Base-by-base conservation (phyloP, 2,888 invertebrate species). In the Conchocele bisecta region DNA sequence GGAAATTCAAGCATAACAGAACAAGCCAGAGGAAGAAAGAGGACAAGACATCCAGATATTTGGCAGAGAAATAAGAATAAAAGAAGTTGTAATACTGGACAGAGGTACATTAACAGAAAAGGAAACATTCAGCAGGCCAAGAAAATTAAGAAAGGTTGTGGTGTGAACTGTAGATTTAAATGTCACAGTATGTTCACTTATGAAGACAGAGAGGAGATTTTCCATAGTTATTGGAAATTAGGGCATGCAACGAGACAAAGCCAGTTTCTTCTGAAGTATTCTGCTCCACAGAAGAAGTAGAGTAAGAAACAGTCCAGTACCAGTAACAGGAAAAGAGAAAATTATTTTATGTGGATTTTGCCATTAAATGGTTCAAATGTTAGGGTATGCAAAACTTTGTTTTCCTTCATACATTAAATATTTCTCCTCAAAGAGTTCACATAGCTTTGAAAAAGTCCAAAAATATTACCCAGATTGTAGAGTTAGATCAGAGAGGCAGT, bases 331-430 rank as follows among this genome's bases (percentile, higher is more conserved):
- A n/a, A n/a, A n/a, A n/a, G n/a, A n/a, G n/a, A n/a, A n/a, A n/a
- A n/a, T n/a, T n/a, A n/a, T n/a, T n/a, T n/a, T n/a, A n/a, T n/a
- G n/a, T n/a, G n/a, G n/a, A n/a, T n/a, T n/a, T 56, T 50, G 15
- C 58, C 51, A 24, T 58, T 33, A 20, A 39, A 53, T 56, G 35
- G 26, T 33, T 13, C 50, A 31, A 20, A 6, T 17, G 20, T 66
- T 15, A 57, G 51, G 22, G 66, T 72, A 5, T 72, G 72, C 35
- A 72, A 72, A 35, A 67, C 61, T 0, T 67, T 73, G n/a, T n/a
- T 54, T 67, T 67, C 31, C 46, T 73, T 11, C 58, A 67, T 17
- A 67, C 63, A 7, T 51, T 73, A 4, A 41, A 51, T 17, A 46
- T 67, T 28, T 54, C 57, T 44, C 57, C 31, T n/a, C 51, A 59